These are phyloP conservation scores for Diadema setosum DNA, from an alignment of 35 echinoderm and acorn worm genomes.

Conservation along the genomic window DNA sequence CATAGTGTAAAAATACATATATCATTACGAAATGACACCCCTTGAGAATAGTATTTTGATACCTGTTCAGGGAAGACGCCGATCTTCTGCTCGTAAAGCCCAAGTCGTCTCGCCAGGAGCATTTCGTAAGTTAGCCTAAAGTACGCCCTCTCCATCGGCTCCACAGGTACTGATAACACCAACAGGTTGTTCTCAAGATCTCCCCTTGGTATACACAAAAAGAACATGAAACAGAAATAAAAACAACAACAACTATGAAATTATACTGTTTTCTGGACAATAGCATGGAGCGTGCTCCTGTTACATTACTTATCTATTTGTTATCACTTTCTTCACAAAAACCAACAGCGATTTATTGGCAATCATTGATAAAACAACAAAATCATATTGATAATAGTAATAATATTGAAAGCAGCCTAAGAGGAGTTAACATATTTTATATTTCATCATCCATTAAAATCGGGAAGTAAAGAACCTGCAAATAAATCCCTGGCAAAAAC, in stretches of 20 bases:
- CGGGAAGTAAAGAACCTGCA: too few species aligned
- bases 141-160: conserved; percentile 34
- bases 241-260: neutral
- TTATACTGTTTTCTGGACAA: neutral
- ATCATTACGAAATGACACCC: too few species aligned
- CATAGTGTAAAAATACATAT: too few species aligned
- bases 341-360: too few species aligned
- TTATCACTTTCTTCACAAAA: too few species aligned
- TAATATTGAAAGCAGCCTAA: too few species aligned
- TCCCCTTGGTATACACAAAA: conserved; percentile 31
- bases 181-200: conserved; percentile 72
- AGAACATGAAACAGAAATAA: neutral
- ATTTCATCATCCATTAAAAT: too few species aligned
- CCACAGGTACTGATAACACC: conserved; percentile 45
- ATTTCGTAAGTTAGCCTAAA: conserved; percentile 74
- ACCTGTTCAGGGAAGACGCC: conserved; percentile 83
- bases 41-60: neutral
- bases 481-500: too few species aligned
- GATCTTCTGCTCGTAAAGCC: conserved; percentile 67
- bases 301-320: too few species aligned
- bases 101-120: conserved; percentile 55
- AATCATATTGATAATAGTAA: too few species aligned
- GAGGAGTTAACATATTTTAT: too few species aligned
- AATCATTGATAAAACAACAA: too few species aligned
- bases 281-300: neutral